Conservation (phyloP, 2,888 invertebrate species). For the Scaptomyza flava region DNA sequence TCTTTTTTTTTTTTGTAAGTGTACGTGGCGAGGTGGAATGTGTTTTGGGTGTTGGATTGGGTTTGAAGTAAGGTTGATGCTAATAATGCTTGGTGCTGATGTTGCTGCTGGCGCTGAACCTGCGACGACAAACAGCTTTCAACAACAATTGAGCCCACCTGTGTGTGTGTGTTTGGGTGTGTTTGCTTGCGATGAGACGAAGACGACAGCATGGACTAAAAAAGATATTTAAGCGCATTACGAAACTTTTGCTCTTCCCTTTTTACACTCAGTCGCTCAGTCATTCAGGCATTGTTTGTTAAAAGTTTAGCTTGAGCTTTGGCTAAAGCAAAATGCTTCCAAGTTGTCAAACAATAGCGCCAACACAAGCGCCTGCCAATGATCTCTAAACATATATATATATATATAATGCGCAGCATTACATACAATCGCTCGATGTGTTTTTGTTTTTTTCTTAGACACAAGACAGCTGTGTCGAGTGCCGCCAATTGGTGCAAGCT, state of each 20-base stretch:
- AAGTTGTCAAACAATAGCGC: conserved; percentile 53
- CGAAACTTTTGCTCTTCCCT: conserved; percentile 45
- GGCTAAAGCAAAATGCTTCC: conserved; percentile 56
- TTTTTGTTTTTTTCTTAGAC: not conserved
- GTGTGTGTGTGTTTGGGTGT: conserved; percentile 28
- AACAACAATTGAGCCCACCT: conserved; percentile 70
- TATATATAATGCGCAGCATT: not conserved
- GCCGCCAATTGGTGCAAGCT: not conserved
- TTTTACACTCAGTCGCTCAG: not conserved
- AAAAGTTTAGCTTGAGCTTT: conserved; percentile 57
- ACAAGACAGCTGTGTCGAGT: not conserved
- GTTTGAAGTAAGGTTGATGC: conserved; percentile 45
- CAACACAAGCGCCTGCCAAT: conserved; percentile 40
- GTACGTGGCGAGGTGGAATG: no score
- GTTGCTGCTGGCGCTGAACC: conserved; percentile 41
- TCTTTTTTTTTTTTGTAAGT: no score
- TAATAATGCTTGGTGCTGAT: conserved; percentile 48
- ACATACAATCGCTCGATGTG: not conserved
- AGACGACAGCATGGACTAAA: conserved; percentile 25
- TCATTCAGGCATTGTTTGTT: conserved; percentile 51
- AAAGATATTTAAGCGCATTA: conserved; percentile 72
- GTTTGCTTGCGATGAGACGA: not conserved
- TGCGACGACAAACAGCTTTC: conserved; percentile 74
- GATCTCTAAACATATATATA: conserved; percentile 8
- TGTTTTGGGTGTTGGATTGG: conserved; percentile 4